These are phyloP conservation scores for Cataglyphis cursor DNA, from an alignment of 2,888 invertebrate species.

Conservation along the genomic window DNA sequence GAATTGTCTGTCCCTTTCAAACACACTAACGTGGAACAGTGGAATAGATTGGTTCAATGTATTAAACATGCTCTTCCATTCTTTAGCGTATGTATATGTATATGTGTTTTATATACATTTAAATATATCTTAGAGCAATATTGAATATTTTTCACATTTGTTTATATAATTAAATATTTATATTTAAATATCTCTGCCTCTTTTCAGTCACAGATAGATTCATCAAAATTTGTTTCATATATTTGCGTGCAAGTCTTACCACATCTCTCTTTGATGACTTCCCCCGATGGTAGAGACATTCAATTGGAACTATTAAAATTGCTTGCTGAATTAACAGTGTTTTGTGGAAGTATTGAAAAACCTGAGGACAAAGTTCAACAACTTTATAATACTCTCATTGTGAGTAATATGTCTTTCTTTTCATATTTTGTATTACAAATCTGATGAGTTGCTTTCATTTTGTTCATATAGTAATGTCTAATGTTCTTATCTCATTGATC, in stretches of 20 bases:
- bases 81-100: slow-evolving; percentile 92
- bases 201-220: slow-evolving; percentile 93
- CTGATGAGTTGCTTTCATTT: not conserved
- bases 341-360: slow-evolving; percentile 93
- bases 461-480: not conserved
- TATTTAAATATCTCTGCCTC: slow-evolving; percentile 17
- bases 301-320: slow-evolving; percentile 94
- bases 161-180: slow-evolving; percentile 7
- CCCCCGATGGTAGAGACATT: slow-evolving; percentile 89
- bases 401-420: slow-evolving; percentile 86
- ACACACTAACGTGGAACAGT: slow-evolving; percentile 91
- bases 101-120: slow-evolving; percentile 35
- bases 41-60: slow-evolving; percentile 92
- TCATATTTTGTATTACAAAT: slow-evolving; percentile 14
- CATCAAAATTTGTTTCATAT: slow-evolving; percentile 94
- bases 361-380: slow-evolving; percentile 92
- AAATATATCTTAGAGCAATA: not conserved
- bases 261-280: slow-evolving; percentile 90
- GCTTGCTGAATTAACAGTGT: slow-evolving; percentile 94
- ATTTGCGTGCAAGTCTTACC: slow-evolving; percentile 95
- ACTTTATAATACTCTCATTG: slow-evolving; percentile 93
- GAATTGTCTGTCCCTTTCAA: slow-evolving; percentile 92
- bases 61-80: slow-evolving; percentile 94
- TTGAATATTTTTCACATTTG: slow-evolving; percentile 18
- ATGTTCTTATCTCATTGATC: slow-evolving; percentile 1